Evolutionary conservation across 2,797 vertebrate genomes (phyloP).

Genomic region (Valencia hispanica): DNA sequence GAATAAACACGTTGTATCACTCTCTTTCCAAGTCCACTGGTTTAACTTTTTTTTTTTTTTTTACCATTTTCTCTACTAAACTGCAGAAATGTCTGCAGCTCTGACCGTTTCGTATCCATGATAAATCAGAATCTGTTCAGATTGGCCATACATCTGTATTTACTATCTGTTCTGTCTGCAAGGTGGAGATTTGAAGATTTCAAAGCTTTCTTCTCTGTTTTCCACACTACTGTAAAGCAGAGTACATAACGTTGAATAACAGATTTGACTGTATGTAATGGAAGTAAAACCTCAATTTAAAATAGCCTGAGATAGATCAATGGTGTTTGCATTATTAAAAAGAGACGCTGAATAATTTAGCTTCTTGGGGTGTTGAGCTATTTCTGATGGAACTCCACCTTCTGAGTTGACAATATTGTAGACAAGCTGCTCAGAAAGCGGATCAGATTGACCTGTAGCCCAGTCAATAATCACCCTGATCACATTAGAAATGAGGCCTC

Average conservation of each 20-base stretch:
- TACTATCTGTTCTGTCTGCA: too few species aligned
- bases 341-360: conserved; percentile 1
- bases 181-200: too few species aligned
- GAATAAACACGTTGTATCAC: too few species aligned
- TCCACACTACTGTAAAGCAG: too few species aligned
- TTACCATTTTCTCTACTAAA: too few species aligned
- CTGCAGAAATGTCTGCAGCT: too few species aligned
- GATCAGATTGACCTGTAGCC: background rate
- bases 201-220: too few species aligned
- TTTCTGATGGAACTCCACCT: background rate
- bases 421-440: background rate
- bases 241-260: background rate
- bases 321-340: conserved; percentile 9
- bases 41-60: too few species aligned
- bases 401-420: background rate
- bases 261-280: background rate
- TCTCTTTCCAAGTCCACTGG: too few species aligned
- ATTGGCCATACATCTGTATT: too few species aligned
- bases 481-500: background rate
- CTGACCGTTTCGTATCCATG: too few species aligned
- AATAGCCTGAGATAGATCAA: background rate
- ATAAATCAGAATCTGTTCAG: too few species aligned
- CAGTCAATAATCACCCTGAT: background rate
- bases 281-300: background rate
- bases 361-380: background rate